Base-by-base conservation (phyloP, 1,140 invertebrate genomes). In the Diabrotica undecimpunctata region DNA sequence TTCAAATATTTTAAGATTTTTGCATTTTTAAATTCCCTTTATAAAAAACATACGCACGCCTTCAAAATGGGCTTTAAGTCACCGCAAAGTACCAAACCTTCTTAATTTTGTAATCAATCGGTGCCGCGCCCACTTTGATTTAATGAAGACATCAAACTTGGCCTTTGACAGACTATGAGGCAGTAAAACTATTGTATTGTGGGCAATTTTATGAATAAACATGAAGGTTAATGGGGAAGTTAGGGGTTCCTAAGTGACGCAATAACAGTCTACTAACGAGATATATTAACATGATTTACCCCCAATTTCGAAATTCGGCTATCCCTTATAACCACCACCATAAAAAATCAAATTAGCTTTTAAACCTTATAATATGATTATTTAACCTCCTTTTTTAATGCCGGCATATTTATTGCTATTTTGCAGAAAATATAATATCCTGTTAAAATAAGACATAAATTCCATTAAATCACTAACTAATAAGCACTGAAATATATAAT, bases 61-160 rank as follows among this genome's bases (percentile, higher is more conserved):
- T 46, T n/a, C 4, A 5, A 10, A 10, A 46, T 46, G n/a, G 41
- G n/a, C 41, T 46, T 46, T 46, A 46, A 8, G n/a, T 10, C 41
- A n/a, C 41, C 41, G 41, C 8, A 46, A 10, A 2, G 41, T 46
- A 46, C 6, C 41, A 8, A 46, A 46, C 41, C 41, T 46, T 46
- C n/a, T 46, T 10, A 46, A 46, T 46, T 46, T 46, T 46, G 41
- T 46, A 46, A 46, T 46, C 41, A 46, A 46, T 46, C n/a, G 41
- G 41, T 46, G 41, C 41, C 41, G 41, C 41, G 41, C 41, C 41
- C 6, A 8, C n/a, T 46, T 46, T 46, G 41, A 46, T 46, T 46
- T 46, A 46, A 46, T 46, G 41, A 46, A 46, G 41, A 46, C 41
- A 46, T 46, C 41, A 46, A 46, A 46, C n/a, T 46, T n/a, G 41